A percentile compares a stretch with the other conserved stretches of the same genome.
phyloP scores from a whole-genome alignment of 2,888 invertebrate species.

The Hypselothyrea guttata region DNA sequence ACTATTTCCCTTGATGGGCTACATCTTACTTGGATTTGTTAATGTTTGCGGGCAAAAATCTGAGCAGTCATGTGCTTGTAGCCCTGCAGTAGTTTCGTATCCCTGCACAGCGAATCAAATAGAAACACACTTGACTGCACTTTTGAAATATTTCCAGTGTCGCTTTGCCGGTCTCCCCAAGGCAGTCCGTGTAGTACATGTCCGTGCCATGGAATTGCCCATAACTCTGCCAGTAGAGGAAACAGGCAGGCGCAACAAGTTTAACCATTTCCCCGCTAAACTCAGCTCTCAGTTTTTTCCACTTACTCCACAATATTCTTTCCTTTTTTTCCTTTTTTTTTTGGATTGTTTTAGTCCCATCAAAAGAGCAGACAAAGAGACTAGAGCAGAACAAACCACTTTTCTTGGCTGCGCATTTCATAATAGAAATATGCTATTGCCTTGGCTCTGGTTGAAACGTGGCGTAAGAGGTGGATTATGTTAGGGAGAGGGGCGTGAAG shows the following conservation, averaged over 20 bases:
- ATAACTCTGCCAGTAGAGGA: constrained; percentile 32
- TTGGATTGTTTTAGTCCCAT: constrained; percentile 42
- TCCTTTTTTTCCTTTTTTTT: constrained; percentile 5
- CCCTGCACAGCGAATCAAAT: constrained; percentile 44
- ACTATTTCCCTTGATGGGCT: background rate
- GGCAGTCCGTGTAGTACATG: constrained; percentile 18
- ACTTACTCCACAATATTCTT: background rate
- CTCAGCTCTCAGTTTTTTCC: constrained; percentile 8
- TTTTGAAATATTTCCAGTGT: constrained; percentile 51
- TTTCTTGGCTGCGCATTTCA: constrained; percentile 54
- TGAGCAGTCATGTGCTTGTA: too few relatives aligned
- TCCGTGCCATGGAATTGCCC: constrained; percentile 19
- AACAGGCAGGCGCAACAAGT: constrained; percentile 44
- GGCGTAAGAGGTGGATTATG: too few relatives aligned
- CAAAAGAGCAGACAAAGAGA: constrained; percentile 18
- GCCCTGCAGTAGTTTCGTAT: too few relatives aligned
- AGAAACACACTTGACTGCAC: constrained; percentile 54
- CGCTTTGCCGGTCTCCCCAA: constrained; percentile 28
- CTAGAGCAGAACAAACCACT: constrained; percentile 24
- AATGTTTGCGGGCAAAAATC: too few relatives aligned
- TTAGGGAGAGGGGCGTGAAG: background rate
- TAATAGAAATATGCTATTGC: constrained; percentile 45
- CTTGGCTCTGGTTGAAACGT: constrained; percentile 11
- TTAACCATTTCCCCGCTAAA: constrained; percentile 10
- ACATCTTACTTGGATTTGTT: too few relatives aligned